Conservation (phyloP, 1,140 invertebrate species). For the Ceratoteleas bidentatus region DNA sequence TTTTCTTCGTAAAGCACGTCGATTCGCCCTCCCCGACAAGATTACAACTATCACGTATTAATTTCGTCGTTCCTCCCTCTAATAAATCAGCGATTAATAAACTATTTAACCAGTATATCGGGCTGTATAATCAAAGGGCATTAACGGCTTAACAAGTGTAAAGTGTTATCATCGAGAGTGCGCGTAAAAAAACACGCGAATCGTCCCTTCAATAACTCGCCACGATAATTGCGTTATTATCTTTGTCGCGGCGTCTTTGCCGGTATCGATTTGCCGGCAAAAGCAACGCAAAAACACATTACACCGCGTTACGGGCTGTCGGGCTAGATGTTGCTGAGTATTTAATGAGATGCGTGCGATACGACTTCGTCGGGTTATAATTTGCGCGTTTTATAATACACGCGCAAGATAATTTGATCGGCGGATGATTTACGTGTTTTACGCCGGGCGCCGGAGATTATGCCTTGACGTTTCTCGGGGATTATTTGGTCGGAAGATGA, state of each 20-base stretch:
- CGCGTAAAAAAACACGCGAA: conserved; percentile 18
- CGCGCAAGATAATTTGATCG: conserved; percentile 30
- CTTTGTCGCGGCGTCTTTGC: background rate
- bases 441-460: conserved; percentile 13
- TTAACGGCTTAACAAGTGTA: conserved; percentile 29
- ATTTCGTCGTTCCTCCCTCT: no score
- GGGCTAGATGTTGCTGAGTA: background rate
- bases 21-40: no score
- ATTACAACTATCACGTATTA: no score
- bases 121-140: conserved; percentile 3
- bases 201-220: conserved; percentile 18
- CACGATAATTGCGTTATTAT: conserved; percentile 2
- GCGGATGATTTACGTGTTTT: conserved; percentile 39
- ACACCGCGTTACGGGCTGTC: background rate
- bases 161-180: conserved; percentile 13
- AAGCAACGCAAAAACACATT: conserved; percentile 8
- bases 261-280: conserved; percentile 6
- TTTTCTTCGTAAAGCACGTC: no score
- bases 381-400: conserved; percentile 36
- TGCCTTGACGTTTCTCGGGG: conserved; percentile 31
- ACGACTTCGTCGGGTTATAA: conserved; percentile 10
- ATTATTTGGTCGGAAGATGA: conserved; percentile 48
- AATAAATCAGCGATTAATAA: conserved; percentile 1
- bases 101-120: conserved; percentile 18
- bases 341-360: conserved; percentile 13